These are phyloP conservation scores for Latheticus oryzae DNA, from an alignment of 2,888 invertebrate species.

Conservation along the genomic window DNA sequence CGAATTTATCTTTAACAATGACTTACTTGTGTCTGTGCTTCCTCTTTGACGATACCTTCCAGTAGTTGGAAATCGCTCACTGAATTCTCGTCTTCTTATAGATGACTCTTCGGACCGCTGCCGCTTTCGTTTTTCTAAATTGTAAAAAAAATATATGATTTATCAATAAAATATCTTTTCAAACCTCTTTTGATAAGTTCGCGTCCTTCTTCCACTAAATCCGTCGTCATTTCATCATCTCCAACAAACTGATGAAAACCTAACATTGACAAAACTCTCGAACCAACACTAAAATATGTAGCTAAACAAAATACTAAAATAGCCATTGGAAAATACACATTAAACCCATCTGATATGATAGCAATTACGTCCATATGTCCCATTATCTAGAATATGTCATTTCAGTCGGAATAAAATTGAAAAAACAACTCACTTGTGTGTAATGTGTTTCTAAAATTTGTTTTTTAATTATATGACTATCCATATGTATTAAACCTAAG, in stretches of 20 bases:
- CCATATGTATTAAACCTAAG: slow-evolving; percentile 96
- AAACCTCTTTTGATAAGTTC: slow-evolving; percentile 90
- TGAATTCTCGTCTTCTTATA: slow-evolving; percentile 78
- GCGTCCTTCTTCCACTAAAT: slow-evolving; percentile 92
- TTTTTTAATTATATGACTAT: slow-evolving; percentile 90
- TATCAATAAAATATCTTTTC: slow-evolving; percentile 2
- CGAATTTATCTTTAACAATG: slow-evolving; percentile 8
- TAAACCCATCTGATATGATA: slow-evolving; percentile 97
- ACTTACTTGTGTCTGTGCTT: slow-evolving; percentile 66
- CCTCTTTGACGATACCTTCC: slow-evolving; percentile 65
- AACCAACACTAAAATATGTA: slow-evolving; percentile 94
- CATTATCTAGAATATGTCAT: slow-evolving; percentile 80
- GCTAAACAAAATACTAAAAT: slow-evolving; percentile 93
- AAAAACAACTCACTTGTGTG: slow-evolving; percentile 80
- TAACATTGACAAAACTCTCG: slow-evolving; percentile 87
- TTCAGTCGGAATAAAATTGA: neutral
- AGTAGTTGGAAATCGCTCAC: slow-evolving; percentile 72
- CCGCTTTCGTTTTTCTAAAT: slow-evolving; percentile 85
- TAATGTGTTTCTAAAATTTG: slow-evolving; percentile 91
- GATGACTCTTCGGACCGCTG: slow-evolving; percentile 85
- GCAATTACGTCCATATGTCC: slow-evolving; percentile 99
- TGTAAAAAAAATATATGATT: slow-evolving; percentile 62
- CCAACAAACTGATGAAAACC: slow-evolving; percentile 98
- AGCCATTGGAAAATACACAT: slow-evolving; percentile 98
- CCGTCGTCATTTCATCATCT: slow-evolving; percentile 92